Evolutionary conservation across 2,888 invertebrate species (phyloP).

Genomic region (Lomographa bimaculata): DNA sequence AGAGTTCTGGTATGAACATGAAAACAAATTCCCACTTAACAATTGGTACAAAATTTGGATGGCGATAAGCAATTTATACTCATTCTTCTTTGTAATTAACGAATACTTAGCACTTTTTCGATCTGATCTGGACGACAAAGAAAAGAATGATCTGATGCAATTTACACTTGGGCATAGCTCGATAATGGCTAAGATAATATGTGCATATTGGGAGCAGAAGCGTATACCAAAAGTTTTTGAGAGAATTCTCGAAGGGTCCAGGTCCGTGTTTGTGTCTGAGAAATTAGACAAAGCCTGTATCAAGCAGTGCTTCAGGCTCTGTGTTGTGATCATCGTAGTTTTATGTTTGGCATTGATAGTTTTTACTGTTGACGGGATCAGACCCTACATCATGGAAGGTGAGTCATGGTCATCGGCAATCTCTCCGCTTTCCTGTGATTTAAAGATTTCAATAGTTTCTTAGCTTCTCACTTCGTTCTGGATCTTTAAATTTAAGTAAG

Average conservation of each 20-base stretch:
- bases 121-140: constrained; percentile 46
- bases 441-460: no score
- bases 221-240: constrained; percentile 43
- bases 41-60: constrained; percentile 45
- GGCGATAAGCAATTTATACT: constrained; percentile 41
- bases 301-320: constrained; percentile 36
- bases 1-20: constrained; percentile 52
- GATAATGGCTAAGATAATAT: constrained; percentile 45
- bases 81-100: constrained; percentile 39
- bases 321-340: no score
- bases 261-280: constrained; percentile 30
- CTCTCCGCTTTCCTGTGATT: no score
- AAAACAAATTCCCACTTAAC: neutral
- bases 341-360: constrained; percentile 33
- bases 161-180: constrained; percentile 49
- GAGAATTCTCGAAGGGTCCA: constrained; percentile 48
- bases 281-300: constrained; percentile 46
- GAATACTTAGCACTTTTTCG: constrained; percentile 44
- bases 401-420: no score
- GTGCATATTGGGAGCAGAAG: constrained; percentile 42
- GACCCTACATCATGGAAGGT: constrained; percentile 49
- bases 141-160: constrained; percentile 48
- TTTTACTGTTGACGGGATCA: constrained; percentile 41
- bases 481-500: no score
- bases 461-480: neutral